Evolutionary conservation across 1,140 invertebrate species (phyloP), one percentile per base, ranked within the genome.

Genomic region (Carposina sasakii): DNA sequence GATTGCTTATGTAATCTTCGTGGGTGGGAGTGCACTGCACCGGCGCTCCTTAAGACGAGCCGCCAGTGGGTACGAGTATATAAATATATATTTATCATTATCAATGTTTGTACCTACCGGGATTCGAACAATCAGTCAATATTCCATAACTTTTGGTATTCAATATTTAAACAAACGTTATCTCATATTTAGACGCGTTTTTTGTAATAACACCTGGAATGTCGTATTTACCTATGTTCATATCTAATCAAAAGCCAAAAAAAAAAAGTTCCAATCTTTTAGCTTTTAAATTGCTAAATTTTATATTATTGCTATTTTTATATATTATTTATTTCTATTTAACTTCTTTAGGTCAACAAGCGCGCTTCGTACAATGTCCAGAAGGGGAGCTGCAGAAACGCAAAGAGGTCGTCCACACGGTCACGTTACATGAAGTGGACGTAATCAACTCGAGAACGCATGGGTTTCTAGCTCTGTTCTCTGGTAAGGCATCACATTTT

Each of bases 371-470:
- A 0, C 97, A 99, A 57, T 99, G 97, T 85, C 98, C 98, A 0
- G 97, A 99, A 68, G 98, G 98, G 0, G 98, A 99, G 87, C 85
- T 99, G 6, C 97, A 99, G 85, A 99, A 99, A 73, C 88, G 98
- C n/a, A 98, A 99, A 76, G 97, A 99, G 88, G 97, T 98, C 0
- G 96, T 99, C 0, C 98, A 99, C 81, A 99, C 97, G 0, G 97
- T 99, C 0, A 97, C 96, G 0, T 83, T 99, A n/a, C 98, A 99
- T 74, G 98, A 99, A 79, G 95, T 99, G 44, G 98, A 99, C 82
- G 98, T 99, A 0, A 99, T 99, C 67, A 99, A 99, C 69, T 97
- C 95, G 36, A 87, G 97, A 57, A 98, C 96, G 0, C 97, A 99
- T 74, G 98, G 98, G 0, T 99, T 99, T 70, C 85, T 99, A 1